Evolutionary conservation across 2,113 vertebrate species (phyloP).

Genomic region (Enhydra lutris): DNA sequence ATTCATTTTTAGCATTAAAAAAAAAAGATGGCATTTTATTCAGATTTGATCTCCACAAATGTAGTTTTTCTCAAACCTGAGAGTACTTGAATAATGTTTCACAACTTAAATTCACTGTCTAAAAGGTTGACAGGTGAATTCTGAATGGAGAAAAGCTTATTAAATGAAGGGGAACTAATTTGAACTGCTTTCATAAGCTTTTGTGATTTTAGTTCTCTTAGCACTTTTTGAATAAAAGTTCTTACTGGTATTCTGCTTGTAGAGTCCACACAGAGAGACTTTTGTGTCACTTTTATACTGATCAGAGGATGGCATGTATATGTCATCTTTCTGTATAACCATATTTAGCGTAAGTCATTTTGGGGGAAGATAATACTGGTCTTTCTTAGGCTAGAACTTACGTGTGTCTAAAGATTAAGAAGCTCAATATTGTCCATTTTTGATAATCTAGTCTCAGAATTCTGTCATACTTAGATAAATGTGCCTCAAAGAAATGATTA

Average conservation of each 20-base stretch:
- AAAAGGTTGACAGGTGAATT: slow-evolving; percentile 47
- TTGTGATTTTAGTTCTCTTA: neutral
- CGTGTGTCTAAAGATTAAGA: neutral
- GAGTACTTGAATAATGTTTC: neutral
- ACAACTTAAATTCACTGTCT: slow-evolving; percentile 28
- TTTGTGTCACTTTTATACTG: neutral
- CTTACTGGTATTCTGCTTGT: neutral
- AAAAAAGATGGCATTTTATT: neutral
- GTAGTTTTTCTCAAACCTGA: neutral
- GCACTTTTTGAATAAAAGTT: slow-evolving; percentile 29
- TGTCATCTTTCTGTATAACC: neutral
- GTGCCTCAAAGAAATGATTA: slow-evolving; percentile 28
- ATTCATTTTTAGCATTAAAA: slow-evolving; percentile 5
- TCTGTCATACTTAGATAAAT: neutral
- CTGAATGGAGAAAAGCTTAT: slow-evolving; percentile 2
- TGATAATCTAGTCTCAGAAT: neutral
- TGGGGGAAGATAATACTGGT: neutral
- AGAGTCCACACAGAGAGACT: neutral
- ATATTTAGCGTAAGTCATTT: neutral
- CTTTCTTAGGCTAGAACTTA: neutral
- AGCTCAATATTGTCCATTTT: neutral
- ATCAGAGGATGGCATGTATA: neutral
- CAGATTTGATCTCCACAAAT: neutral
- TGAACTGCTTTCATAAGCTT: neutral
- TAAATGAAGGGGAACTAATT: neutral